phyloP scores from a whole-genome alignment of 1,140 invertebrate genomes.

The Pemphigus obesinymphae region DNA sequence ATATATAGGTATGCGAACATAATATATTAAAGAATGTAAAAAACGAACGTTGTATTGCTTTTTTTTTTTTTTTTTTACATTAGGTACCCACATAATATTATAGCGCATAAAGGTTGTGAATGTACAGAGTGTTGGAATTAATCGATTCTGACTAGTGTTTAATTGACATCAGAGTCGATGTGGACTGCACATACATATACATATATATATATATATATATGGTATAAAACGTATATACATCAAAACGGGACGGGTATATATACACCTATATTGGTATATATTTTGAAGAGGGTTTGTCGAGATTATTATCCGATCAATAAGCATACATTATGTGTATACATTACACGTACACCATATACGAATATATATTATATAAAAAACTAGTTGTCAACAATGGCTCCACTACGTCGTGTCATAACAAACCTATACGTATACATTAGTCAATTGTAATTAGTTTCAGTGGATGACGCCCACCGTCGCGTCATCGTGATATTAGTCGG shows the following conservation, averaged over 20 bases:
- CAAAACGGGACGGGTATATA: background rate
- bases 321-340: background rate
- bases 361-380: background rate
- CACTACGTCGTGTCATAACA: background rate
- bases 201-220: background rate
- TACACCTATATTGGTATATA: background rate
- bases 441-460: conserved; percentile 17
- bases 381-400: conserved; percentile 28
- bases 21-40: no score
- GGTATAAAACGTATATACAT: background rate
- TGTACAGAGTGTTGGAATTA: background rate
- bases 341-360: no score
- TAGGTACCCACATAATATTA: no score
- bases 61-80: no score
- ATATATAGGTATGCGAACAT: no score
- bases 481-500: conserved; percentile 11
- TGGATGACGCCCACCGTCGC: conserved; percentile 22
- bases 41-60: background rate
- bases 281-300: conserved; percentile 4
- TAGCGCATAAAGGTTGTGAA: background rate
- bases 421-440: conserved; percentile 8
- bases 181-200: background rate
- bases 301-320: conserved; percentile 9
- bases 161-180: conserved; percentile 2
- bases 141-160: conserved; percentile 4